A percentile compares a stretch with the other conserved stretches of the same genome.
These are phyloP conservation scores for Tenebrio molitor DNA, from an alignment of 1,140 invertebrate species.

Conservation along the genomic window DNA sequence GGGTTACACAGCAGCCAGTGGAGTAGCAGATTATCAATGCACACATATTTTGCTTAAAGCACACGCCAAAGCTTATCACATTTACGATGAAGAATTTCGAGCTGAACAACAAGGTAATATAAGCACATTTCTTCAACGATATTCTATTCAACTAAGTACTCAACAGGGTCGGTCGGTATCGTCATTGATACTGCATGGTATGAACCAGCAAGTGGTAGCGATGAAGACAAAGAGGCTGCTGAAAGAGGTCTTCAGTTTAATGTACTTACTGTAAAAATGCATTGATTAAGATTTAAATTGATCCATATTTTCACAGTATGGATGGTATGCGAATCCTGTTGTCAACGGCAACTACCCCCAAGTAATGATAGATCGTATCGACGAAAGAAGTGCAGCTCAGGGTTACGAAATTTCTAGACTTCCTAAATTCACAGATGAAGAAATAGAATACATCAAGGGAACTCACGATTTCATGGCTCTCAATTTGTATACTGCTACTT, in stretches of 20 bases:
- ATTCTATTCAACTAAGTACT: background rate
- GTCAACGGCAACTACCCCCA: too few species aligned
- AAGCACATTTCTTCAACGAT: too few species aligned
- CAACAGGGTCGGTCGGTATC: constrained; percentile 42
- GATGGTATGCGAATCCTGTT: too few species aligned
- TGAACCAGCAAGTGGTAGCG: constrained; percentile 64
- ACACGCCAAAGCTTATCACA: constrained; percentile 57
- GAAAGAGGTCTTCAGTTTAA: constrained; percentile 67
- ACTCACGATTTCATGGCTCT: too few species aligned
- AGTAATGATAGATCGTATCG: too few species aligned
- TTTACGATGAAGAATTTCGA: constrained; percentile 59
- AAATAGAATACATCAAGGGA: too few species aligned
- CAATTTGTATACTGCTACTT: too few species aligned
- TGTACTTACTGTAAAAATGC: constrained; percentile 59
- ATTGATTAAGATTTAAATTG: too few species aligned
- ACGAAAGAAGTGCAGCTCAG: too few species aligned
- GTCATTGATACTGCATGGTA: constrained; percentile 65
- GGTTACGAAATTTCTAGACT: too few species aligned
- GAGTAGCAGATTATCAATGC: constrained; percentile 58
- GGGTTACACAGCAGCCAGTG: constrained; percentile 54
- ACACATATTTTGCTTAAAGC: constrained; percentile 56
- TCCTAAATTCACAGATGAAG: too few species aligned
- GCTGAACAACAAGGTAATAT: constrained; percentile 55
- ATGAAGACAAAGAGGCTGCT: constrained; percentile 66
- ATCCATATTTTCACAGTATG: too few species aligned